Evolutionary conservation across 2,888 invertebrate genomes (phyloP).

Genomic region (Plebejus anna): DNA sequence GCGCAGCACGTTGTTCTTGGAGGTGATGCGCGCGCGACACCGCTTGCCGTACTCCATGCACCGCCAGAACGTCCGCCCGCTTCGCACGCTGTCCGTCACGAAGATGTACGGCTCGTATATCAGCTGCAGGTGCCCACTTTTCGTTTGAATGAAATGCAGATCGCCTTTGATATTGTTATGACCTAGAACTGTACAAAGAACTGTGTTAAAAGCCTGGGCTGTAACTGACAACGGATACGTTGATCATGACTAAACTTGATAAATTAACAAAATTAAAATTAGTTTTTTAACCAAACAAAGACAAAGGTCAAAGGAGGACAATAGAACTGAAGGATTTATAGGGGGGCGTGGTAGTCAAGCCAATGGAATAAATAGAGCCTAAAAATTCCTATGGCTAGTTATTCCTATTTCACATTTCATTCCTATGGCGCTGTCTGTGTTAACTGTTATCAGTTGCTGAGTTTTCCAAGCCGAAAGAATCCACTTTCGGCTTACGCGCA

Average conservation of each 20-base stretch:
- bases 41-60: conserved; percentile 75
- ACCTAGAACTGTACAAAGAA: conserved; percentile 58
- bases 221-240: background rate
- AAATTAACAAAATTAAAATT: background rate
- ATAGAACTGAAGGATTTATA: background rate
- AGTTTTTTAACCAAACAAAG: background rate
- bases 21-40: conserved; percentile 73
- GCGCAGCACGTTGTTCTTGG: conserved; percentile 67
- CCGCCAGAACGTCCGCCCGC: conserved; percentile 74
- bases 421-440: no score
- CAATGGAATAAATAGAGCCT: no score
- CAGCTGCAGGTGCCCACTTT: conserved; percentile 72
- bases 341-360: no score
- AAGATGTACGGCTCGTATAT: conserved; percentile 74
- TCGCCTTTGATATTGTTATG: conserved; percentile 61
- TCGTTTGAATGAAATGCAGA: conserved; percentile 73
- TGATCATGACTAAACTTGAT: background rate
- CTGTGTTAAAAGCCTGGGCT: background rate
- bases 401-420: no score
- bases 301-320: background rate
- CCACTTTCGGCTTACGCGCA: no score
- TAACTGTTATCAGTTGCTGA: no score
- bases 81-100: conserved; percentile 73
- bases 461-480: no score
- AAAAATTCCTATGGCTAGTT: no score